Percentiles rank a stretch among this genome's conserved stretches.
phyloP scores from a whole-genome alignment of 1,140 invertebrate species.

The Melanaphis sacchari region DNA sequence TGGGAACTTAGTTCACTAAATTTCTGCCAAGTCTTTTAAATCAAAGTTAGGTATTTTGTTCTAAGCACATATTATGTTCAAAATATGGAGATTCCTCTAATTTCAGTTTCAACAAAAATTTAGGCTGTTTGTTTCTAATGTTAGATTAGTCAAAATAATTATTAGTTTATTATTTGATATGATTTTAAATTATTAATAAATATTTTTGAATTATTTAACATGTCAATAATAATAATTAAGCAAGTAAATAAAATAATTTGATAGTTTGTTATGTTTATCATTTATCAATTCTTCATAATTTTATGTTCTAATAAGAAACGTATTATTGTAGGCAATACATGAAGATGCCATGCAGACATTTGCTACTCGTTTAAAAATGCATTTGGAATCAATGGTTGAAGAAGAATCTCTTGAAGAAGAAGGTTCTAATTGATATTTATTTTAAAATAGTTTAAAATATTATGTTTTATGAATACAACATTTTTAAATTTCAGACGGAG shows the following conservation, averaged over 20 bases:
- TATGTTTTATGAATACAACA: neutral
- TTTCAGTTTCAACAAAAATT: neutral
- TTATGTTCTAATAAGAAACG: neutral
- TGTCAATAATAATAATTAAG: neutral
- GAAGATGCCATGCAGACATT: constrained; percentile 40
- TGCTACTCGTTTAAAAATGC: constrained; percentile 51
- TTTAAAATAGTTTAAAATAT: neutral
- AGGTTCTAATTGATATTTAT: constrained; percentile 23
- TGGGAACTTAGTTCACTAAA: neutral
- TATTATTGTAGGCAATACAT: constrained; percentile 36
- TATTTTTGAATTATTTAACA: neutral
- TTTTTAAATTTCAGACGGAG: constrained; percentile 17
- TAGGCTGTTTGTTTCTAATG: too few species aligned
- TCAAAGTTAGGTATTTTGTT: neutral
- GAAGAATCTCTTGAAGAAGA: constrained; percentile 43
- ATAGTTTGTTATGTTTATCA: neutral
- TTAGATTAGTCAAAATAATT: neutral
- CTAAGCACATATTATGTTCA: neutral
- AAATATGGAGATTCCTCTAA: neutral
- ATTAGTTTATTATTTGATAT: too few species aligned
- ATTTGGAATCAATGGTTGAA: constrained; percentile 54
- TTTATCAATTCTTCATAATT: neutral
- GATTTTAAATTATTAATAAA: too few species aligned
- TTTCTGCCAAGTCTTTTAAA: neutral
- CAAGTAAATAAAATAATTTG: neutral